Conservation (phyloP, 1,140 invertebrate species). For the Drosophila aff. region DNA sequence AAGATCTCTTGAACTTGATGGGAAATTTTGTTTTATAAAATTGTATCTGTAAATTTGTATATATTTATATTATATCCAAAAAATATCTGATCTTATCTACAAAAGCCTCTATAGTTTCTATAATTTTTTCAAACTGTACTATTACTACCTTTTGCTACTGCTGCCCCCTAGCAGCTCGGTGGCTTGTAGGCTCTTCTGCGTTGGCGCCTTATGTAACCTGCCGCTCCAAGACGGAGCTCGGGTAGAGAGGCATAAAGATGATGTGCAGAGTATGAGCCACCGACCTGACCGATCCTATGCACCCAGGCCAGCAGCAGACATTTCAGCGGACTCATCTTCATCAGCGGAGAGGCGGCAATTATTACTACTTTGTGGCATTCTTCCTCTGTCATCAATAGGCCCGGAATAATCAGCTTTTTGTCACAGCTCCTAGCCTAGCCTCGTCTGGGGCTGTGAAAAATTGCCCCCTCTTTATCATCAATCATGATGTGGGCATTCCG, state of each 20-base stretch:
- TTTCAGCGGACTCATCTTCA: constrained; percentile 70
- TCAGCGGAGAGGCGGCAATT: constrained; percentile 36
- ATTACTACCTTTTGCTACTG: constrained; percentile 26
- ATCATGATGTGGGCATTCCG: constrained; percentile 25
- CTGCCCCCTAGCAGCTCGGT: constrained; percentile 28
- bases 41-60: background rate
- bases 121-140: background rate
- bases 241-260: constrained; percentile 6
- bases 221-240: background rate
- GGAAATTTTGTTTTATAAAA: too few relatives aligned
- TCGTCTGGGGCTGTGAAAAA: constrained; percentile 48
- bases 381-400: constrained; percentile 68
- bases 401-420: constrained; percentile 59
- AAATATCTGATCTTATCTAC: background rate
- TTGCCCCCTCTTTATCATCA: constrained; percentile 34
- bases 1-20: too few relatives aligned
- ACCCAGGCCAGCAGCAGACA: constrained; percentile 17
- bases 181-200: constrained; percentile 60
- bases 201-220: constrained; percentile 73
- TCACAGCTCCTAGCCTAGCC: constrained; percentile 9
- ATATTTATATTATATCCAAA: background rate
- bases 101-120: too few relatives aligned
- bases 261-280: constrained; percentile 34
- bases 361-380: constrained; percentile 62
- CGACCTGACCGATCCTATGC: background rate